phyloP scores from a whole-genome alignment of 2,797 vertebrate genomes.

The Cephalopachus bancanus region DNA sequence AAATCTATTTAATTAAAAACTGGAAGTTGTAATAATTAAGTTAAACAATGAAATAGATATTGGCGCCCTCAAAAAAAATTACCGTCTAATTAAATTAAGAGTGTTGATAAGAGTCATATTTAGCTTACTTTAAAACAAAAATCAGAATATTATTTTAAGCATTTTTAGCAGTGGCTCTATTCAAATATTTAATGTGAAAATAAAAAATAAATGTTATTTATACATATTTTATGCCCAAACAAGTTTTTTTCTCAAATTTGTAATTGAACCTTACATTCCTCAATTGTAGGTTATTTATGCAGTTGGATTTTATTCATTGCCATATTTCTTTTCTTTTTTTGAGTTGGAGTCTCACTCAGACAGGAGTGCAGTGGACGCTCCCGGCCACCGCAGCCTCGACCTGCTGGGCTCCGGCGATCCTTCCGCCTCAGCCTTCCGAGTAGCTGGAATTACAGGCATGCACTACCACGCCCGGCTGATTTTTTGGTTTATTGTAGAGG shows the following conservation, averaged over 20 bases:
- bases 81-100: not conserved
- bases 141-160: not conserved
- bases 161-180: not conserved
- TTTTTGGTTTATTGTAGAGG: no score
- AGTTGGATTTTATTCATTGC: slow-evolving; percentile 27
- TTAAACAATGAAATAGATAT: not conserved
- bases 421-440: no score
- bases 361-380: no score
- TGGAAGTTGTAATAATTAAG: not conserved
- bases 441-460: no score
- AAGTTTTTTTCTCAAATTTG: not conserved
- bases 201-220: slow-evolving; percentile 16
- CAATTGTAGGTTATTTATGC: not conserved
- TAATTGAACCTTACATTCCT: not conserved
- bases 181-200: not conserved
- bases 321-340: no score
- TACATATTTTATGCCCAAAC: not conserved
- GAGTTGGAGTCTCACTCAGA: no score
- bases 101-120: not conserved
- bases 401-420: no score
- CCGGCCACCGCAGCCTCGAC: no score
- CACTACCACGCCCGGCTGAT: no score
- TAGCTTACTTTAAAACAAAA: not conserved
- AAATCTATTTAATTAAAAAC: not conserved
- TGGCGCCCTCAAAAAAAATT: not conserved